Conservation (phyloP, 2,113 vertebrate genomes). For the Zosterops hypoxanthus region DNA sequence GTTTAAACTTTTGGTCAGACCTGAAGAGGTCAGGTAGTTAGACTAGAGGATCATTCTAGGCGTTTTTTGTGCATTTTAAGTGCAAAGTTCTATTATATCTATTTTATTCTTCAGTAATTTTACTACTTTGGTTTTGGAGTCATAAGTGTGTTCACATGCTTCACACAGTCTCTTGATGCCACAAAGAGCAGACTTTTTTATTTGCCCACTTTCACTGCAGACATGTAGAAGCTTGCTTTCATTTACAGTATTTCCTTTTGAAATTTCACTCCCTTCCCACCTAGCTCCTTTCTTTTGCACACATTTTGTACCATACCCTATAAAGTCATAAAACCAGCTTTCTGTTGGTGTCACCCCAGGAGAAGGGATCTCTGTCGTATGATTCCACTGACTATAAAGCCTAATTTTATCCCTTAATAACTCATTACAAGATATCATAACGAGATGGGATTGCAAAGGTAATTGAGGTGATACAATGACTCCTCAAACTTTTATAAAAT, state of each 20-base stretch:
- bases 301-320: background rate
- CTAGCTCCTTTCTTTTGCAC: background rate
- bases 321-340: background rate
- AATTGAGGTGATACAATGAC: rapidly evolving
- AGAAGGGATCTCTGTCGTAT: background rate
- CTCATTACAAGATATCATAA: background rate
- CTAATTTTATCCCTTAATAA: background rate
- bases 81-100: background rate
- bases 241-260: background rate
- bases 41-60: background rate
- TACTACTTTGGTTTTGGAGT: background rate
- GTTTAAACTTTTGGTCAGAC: background rate
- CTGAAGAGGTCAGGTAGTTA: background rate
- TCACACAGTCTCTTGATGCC: background rate
- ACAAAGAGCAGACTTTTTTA: background rate
- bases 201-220: background rate
- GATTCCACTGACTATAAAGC: background rate
- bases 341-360: background rate
- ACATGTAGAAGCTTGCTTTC: background rate
- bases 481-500: background rate
- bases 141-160: background rate
- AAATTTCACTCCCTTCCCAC: background rate
- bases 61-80: background rate
- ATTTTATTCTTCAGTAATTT: background rate
- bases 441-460: background rate